Evolutionary conservation across 2,888 invertebrate species (phyloP), one percentile per base, ranked within the genome.

Genomic region (Ectropis crepuscularia): DNA sequence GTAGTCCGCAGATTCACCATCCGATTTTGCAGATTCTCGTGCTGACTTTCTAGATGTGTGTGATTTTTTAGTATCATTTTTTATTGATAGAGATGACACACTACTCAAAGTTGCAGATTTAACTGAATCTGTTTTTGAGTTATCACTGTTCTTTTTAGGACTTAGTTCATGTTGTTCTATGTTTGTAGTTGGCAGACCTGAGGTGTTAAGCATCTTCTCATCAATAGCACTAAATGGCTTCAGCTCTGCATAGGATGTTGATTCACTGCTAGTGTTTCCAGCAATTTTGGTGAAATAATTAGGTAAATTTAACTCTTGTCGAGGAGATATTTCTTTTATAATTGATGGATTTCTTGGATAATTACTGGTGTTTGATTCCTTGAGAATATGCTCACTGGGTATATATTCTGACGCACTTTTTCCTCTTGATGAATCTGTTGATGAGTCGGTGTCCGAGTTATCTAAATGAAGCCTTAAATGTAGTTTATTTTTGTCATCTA

Each of bases 381-480:
- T 68, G 48, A 83, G 65, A 58, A 88, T 80, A 70, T 90, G 87
- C 57, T 88, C 85, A 76, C 84, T 90, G 7, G 90, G 87, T 65
- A 91, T 84, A 74, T 92, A 92, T 75, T 92, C 92, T 16, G 92
- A 92, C 69, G 87, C 83, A 60, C 86, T 85, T 75, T 88, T 90
- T 11, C 90, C 90, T 70, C 85, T 82, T 4, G 82, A 78, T 5
- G 90, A 92, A 65, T 90, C 92, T 74, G 87, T 89, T 5, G 92
- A 91, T n/a, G 92, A 90, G 59, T 92, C 92, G 7, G 92, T 92
- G 60, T 92, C 92, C 0, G 92, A 92, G 65, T 91, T 88, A 64
- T 92, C 90, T 61, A 92, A 74, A 47, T 87, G 88, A 50, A 92
- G 73, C 63, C 88, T 77, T 57, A 92, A 73, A 63, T 90, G 89